A percentile compares a stretch with the other conserved stretches of the same genome.
Conservation (phyloP, 2,888 invertebrate species). For the Galerucella nymphaeae region DNA sequence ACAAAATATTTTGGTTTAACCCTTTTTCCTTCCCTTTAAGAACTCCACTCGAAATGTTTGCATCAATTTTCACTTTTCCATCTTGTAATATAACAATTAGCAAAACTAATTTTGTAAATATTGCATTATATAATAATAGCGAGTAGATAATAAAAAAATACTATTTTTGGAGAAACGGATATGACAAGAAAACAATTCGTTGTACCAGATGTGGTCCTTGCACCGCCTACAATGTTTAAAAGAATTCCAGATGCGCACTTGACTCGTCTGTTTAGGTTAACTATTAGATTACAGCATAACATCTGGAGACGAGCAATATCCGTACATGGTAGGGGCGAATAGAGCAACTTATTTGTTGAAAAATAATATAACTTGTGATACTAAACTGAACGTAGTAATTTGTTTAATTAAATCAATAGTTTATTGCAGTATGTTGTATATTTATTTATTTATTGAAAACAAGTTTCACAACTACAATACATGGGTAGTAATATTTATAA, state of each 20-base stretch:
- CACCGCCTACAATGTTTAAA: slow-evolving; percentile 49
- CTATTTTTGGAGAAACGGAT: slow-evolving; percentile 44
- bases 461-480: too few relatives aligned
- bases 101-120: not conserved
- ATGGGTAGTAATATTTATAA: too few relatives aligned
- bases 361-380: not conserved
- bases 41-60: too few relatives aligned
- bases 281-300: slow-evolving; percentile 57
- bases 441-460: too few relatives aligned
- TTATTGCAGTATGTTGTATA: too few relatives aligned
- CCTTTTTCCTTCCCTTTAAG: too few relatives aligned
- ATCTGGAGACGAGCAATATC: slow-evolving; percentile 52
- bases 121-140: not conserved
- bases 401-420: too few relatives aligned
- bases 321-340: slow-evolving; percentile 29
- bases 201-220: slow-evolving; percentile 49
- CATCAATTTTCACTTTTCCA: too few relatives aligned
- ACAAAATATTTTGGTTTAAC: too few relatives aligned
- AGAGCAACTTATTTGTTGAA: not conserved
- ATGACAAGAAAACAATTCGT: slow-evolving; percentile 48
- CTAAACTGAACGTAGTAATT: too few relatives aligned
- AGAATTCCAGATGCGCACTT: slow-evolving; percentile 60
- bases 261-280: slow-evolving; percentile 57
- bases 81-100: not conserved
- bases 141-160: slow-evolving; percentile 1